phyloP scores from a whole-genome alignment of 2,113 vertebrate genomes.

The Micronycteris hirsuta region DNA sequence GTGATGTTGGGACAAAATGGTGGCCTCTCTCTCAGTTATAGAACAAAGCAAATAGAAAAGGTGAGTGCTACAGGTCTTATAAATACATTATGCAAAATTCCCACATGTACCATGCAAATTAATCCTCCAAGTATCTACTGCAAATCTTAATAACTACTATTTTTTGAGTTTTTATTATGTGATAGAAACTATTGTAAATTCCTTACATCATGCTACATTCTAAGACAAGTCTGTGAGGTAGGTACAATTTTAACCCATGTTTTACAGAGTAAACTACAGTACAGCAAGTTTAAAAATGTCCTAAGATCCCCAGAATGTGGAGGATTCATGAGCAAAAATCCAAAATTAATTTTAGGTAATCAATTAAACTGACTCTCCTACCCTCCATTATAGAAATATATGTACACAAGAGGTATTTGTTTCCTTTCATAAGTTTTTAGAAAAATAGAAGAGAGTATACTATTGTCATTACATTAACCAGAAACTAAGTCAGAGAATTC shows the following conservation, averaged over 20 bases:
- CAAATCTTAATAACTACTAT: not conserved
- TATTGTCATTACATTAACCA: not conserved
- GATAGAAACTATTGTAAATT: not conserved
- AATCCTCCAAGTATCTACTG: not conserved
- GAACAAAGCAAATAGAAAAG: not conserved
- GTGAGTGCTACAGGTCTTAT: not conserved
- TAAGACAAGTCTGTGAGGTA: not conserved
- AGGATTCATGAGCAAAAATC: not conserved
- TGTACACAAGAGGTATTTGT: not conserved
- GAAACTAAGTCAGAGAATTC: not conserved
- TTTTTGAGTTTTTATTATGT: not conserved
- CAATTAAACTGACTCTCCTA: not conserved
- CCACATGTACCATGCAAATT: not conserved
- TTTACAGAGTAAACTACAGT: not conserved
- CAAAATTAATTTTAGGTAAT: not conserved
- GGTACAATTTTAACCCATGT: not conserved
- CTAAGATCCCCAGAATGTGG: not conserved
- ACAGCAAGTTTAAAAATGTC: not conserved
- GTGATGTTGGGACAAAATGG: not conserved
- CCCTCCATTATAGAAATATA: not conserved
- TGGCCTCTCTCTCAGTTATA: not conserved
- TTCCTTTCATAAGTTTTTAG: not conserved
- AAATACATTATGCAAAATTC: not conserved
- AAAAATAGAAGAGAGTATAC: not conserved
- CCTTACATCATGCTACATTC: not conserved